These are phyloP conservation scores for Megalops atlanticus DNA, from an alignment of 2,113 vertebrate genomes.

Conservation along the genomic window DNA sequence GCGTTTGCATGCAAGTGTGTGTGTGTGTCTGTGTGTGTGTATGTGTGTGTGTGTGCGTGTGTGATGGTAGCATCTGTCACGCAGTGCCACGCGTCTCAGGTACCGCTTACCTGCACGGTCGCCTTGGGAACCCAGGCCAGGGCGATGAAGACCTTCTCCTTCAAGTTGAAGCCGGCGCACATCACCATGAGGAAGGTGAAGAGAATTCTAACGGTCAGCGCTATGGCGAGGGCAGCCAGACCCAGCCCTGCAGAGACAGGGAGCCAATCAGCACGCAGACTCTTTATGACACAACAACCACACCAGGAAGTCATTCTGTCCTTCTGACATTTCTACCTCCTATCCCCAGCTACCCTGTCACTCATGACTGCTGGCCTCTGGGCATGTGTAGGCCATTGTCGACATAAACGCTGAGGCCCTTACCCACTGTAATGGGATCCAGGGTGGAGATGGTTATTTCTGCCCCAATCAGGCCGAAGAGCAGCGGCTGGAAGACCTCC, in stretches of 20 bases:
- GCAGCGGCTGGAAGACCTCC: constrained; percentile 89
- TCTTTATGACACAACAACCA: too few relatives aligned
- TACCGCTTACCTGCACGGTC: constrained; percentile 83
- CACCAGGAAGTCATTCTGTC: too few relatives aligned
- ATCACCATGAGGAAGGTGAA: constrained; percentile 84
- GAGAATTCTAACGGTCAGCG: constrained; percentile 77
- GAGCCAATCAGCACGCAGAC: neutral
- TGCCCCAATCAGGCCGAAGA: constrained; percentile 92
- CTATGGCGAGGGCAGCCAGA: constrained; percentile 75
- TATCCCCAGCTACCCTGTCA: neutral
- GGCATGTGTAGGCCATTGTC: too few relatives aligned
- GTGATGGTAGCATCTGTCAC: neutral
- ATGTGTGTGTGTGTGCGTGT: too few relatives aligned
- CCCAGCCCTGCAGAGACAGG: constrained; percentile 77
- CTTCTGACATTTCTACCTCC: neutral
- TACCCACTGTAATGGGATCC: constrained; percentile 83
- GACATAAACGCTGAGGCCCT: constrained; percentile 48
- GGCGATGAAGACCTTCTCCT: constrained; percentile 89
- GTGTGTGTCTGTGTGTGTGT: too few relatives aligned
- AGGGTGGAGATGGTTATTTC: constrained; percentile 83
- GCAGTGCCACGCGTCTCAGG: neutral
- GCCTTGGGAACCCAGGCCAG: constrained; percentile 97
- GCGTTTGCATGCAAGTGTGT: too few relatives aligned
- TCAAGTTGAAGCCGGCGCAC: constrained; percentile 85
- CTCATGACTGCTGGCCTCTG: too few relatives aligned